These are phyloP conservation scores for Chrysina gloriosa DNA, from an alignment of 2,888 invertebrate species.

Conservation along the genomic window DNA sequence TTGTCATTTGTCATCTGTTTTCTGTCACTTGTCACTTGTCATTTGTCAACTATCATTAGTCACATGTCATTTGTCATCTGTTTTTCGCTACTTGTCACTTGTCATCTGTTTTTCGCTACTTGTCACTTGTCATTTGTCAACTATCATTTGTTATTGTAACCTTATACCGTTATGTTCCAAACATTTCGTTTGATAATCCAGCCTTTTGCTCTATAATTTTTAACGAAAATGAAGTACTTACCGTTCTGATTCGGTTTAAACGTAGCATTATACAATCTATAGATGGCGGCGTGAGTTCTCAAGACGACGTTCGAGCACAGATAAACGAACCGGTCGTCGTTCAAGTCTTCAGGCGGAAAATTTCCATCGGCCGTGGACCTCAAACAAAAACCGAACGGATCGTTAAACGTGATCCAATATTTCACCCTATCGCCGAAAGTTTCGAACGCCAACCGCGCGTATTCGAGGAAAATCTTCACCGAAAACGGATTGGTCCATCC, in stretches of 20 bases:
- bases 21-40: no score
- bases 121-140: no score
- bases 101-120: no score
- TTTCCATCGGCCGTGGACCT: slow-evolving; percentile 57
- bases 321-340: slow-evolving; percentile 69
- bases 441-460: slow-evolving; percentile 64
- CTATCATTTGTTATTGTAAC: no score
- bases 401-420: slow-evolving; percentile 68
- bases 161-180: no score
- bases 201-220: no score
- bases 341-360: slow-evolving; percentile 65
- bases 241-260: slow-evolving; percentile 36
- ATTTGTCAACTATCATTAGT: no score
- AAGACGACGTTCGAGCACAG: slow-evolving; percentile 67
- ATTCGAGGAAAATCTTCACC: slow-evolving; percentile 68
- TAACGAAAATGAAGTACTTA: no score
- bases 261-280: slow-evolving; percentile 64
- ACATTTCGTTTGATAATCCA: no score
- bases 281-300: slow-evolving; percentile 65
- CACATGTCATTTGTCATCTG: no score
- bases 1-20: no score
- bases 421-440: slow-evolving; percentile 56
- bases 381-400: slow-evolving; percentile 58
- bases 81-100: no score
- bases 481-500: slow-evolving; percentile 73